Percentiles rank a stretch among this genome's conserved stretches.
Conservation (phyloP, 1,140 invertebrate species). For the Dreissena rostriformis region DNA sequence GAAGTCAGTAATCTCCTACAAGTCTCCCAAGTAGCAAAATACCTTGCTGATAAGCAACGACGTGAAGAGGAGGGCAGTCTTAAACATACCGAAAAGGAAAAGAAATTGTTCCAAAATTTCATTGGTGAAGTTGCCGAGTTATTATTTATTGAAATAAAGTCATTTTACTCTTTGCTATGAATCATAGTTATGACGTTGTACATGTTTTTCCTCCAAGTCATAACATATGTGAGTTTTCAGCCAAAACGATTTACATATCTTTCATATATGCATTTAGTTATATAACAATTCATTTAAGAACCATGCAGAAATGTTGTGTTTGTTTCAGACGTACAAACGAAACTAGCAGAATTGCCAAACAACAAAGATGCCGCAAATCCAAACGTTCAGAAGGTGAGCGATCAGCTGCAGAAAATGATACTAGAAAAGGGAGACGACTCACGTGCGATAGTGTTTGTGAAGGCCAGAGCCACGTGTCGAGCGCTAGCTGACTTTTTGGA, state of each 20-base stretch:
- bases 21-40: constrained; percentile 5
- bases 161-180: no score
- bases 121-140: not conserved
- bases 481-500: constrained; percentile 29
- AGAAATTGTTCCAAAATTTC: not conserved
- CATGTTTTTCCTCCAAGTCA: no score
- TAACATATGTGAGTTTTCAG: no score
- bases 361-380: not conserved
- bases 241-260: no score
- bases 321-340: constrained; percentile 12
- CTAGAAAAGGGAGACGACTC: constrained; percentile 11
- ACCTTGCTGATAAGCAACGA: constrained; percentile 11
- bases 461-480: constrained; percentile 29
- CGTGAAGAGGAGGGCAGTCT: not conserved
- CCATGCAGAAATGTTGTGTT: no score
- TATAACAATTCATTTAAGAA: no score
- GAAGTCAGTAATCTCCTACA: constrained; percentile 12
- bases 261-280: no score
- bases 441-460: constrained; percentile 38
- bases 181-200: no score
- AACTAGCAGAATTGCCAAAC: not conserved
- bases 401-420: not conserved
- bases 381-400: constrained; percentile 3
- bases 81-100: constrained; percentile 9
- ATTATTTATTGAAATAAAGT: not conserved